A percentile compares a stretch with the other conserved stretches of the same genome.
phyloP scores from a whole-genome alignment of 2,888 invertebrate species.

The Scaptomyza parva region DNA sequence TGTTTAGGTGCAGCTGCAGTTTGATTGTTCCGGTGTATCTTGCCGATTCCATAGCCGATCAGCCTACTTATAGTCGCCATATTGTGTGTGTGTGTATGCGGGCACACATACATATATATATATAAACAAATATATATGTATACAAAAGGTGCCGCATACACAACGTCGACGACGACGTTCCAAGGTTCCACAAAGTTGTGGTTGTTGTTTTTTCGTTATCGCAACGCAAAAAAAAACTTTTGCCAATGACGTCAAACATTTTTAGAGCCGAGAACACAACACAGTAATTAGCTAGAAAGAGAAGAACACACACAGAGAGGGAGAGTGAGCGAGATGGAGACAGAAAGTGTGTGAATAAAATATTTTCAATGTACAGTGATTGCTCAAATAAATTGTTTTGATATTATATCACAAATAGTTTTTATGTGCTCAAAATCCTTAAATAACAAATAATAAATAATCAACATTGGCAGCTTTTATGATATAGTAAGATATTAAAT shows the following conservation, averaged over 20 bases:
- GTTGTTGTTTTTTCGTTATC: slow-evolving; percentile 60
- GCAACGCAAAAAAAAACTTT: slow-evolving; percentile 58
- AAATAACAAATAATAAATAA: no score
- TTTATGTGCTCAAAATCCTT: no score
- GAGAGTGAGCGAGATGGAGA: slow-evolving; percentile 1
- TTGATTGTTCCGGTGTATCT: slow-evolving; percentile 35
- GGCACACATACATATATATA: slow-evolving; percentile 18
- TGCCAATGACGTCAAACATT: slow-evolving; percentile 75
- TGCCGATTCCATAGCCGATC: slow-evolving; percentile 46
- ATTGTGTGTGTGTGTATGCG: slow-evolving; percentile 29
- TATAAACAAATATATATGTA: background rate
- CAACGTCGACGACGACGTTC: slow-evolving; percentile 42
- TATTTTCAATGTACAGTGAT: slow-evolving; percentile 15
- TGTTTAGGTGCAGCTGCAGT: slow-evolving; percentile 14
- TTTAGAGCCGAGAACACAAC: slow-evolving; percentile 16
- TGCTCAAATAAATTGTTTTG: slow-evolving; percentile 2
- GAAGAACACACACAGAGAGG: background rate
- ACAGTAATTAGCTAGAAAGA: background rate
- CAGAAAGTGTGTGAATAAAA: slow-evolving; percentile 6
- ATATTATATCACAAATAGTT: background rate
- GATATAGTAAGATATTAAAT: no score
- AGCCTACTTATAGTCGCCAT: slow-evolving; percentile 55
- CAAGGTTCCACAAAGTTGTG: slow-evolving; percentile 49
- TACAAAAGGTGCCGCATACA: slow-evolving; percentile 29
- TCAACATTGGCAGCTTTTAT: no score